Evolutionary conservation across 2,113 vertebrate species (phyloP), one percentile per base, ranked within the genome.

Genomic region (Nanger granti): DNA sequence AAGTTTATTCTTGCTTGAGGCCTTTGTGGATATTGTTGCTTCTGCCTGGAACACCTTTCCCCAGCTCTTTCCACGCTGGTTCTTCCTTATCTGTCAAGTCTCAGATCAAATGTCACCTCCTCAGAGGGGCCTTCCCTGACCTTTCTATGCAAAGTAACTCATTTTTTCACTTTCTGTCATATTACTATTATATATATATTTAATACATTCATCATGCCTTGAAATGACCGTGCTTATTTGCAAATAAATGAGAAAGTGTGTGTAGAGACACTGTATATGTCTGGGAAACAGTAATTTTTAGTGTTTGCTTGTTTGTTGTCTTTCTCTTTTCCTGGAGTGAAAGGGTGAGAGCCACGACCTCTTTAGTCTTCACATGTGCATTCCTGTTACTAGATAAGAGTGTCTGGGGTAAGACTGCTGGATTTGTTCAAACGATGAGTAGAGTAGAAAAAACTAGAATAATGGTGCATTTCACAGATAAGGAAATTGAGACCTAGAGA

Each of bases 81-180:
- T 95, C 92, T 91, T 97, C 96, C 76, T 91, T 92, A 89, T 87
- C 93, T 93, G 66, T 96, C 59, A 64, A 89, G 91, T 79, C 97
- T 97, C 92, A 80, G 79, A 87, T 96, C 96, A 97, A 93, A 97
- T 98, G 96, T 97, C 97, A 97, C 90, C 93, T 95, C 69, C 62
- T 89, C 62, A n/a, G 83, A 97, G 98, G 96, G 98, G 89, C 97
- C 97, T 98, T 97, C 96, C 97, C 96, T 97, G 87, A 66, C 86
- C 89, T 94, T 93, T 84, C 79, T 98, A 98, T 97, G 95, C 97
- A 98, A 95, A 98, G 64, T 79, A 87, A 73, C 87, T 80, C 86
- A 55, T 31, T 95, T 94, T 98, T 97, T 98, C 98, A 97, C 95
- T 98, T 98, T 98, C 89, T 96, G 94, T 97, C 95, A 97, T 31